Conservation (phyloP, 2,113 vertebrate genomes). For the Centropus unirufus region DNA sequence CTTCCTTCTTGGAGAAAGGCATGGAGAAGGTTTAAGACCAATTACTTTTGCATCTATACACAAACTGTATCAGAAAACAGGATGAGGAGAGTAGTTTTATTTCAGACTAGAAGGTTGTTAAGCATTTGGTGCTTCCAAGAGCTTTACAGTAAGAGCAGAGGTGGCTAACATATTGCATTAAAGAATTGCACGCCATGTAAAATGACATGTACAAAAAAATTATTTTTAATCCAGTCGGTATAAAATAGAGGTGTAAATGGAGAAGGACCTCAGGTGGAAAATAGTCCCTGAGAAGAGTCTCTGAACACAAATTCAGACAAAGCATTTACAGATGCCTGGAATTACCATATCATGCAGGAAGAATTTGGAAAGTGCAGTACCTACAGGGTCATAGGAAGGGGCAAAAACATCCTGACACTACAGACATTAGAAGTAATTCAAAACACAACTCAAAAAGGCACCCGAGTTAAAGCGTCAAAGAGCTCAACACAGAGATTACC, state of each 20-base stretch:
- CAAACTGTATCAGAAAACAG: not conserved
- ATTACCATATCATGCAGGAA: not conserved
- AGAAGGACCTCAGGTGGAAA: not conserved
- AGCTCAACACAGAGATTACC: not conserved
- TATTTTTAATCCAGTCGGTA: not conserved
- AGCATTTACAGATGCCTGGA: not conserved
- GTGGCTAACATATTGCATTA: not conserved
- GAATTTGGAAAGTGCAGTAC: not conserved
- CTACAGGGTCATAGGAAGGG: not conserved
- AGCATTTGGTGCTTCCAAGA: not conserved
- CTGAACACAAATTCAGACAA: not conserved
- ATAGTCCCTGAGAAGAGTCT: not conserved
- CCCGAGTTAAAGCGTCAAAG: not conserved
- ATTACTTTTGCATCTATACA: not conserved
- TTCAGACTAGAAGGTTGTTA: not conserved
- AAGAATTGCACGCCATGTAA: not conserved
- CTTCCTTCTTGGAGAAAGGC: not conserved
- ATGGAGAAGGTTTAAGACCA: not conserved
- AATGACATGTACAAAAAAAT: not conserved
- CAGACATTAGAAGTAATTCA: not conserved
- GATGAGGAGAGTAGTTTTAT: not conserved
- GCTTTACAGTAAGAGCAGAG: not conserved
- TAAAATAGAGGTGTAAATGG: not conserved
- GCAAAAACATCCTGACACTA: not conserved
- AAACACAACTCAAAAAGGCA: not conserved